Base-by-base conservation (phyloP, 1,140 invertebrate species). In the Spodoptera frugiperda region DNA sequence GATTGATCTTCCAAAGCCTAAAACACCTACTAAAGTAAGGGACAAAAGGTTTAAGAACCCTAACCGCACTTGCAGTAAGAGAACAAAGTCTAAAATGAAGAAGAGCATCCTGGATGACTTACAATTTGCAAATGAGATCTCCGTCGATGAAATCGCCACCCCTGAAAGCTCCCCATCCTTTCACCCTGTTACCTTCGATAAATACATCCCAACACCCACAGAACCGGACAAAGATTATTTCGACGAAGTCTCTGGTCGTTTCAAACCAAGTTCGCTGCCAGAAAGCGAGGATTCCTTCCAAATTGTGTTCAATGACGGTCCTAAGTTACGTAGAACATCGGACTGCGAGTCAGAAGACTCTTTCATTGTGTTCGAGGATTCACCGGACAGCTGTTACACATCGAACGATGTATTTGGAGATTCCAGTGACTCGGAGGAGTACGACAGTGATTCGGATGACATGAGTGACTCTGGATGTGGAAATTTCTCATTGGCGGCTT, bases 271-370 rank as follows among this genome's bases (percentile, higher is more conserved):
- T 12, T 81, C 86, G 10, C 90, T 91, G 2, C 79, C 82, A 0
- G 90, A 92, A 0, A 93, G 91, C 67, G 89, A 93, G 0, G 92
- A 92, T 76, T 93, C 92, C 12, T 93, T 91, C 73, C 92, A 93
- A 88, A 92, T 93, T 17, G 92, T 93, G 0, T 92, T 93, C 73
- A 81, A 82, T 0, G 92, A 93, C 17, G 79, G 79, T 53, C 85
- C 87, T 0, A 63, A 75, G 48, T 65, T 48, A 10, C 59, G 85
- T 6, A 82, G 81, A 59, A 71, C 84, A 67, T 93, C 92, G 0
- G 92, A 93, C 14, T 93, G 92, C 77, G 91, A 93, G 0, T 93
- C 92, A 0, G 92, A 93, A 63, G 92, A 93, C 61, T 93, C 91
- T 0, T 92, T 92, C 68, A 93, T 93, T 12, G 85, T 93, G 3